Evolutionary conservation across 2,797 vertebrate genomes (phyloP).

Genomic region (Fundulus diaphanus): DNA sequence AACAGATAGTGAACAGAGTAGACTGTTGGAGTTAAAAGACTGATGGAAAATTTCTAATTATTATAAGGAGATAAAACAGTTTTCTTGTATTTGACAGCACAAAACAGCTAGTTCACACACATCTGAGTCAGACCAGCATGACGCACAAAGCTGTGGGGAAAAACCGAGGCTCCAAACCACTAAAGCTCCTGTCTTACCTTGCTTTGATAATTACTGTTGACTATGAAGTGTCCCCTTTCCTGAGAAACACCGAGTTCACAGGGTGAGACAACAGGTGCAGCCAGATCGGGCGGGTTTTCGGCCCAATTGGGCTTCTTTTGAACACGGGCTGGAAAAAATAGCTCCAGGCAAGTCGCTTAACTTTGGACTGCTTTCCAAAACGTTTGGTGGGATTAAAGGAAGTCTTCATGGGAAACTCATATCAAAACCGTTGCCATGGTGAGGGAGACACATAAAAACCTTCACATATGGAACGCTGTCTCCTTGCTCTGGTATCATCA

Average conservation of each 20-base stretch:
- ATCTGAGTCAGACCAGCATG: neutral
- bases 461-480: too few relatives aligned
- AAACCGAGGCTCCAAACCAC: neutral
- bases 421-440: too few relatives aligned
- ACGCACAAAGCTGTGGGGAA: neutral
- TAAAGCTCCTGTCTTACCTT: conserved; percentile 1
- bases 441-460: too few relatives aligned
- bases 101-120: neutral
- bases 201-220: neutral
- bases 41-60: neutral
- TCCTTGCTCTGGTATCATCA: too few relatives aligned
- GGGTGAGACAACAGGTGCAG: neutral
- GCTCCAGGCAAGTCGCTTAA: too few relatives aligned
- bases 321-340: too few relatives aligned
- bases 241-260: neutral
- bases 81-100: neutral
- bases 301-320: too few relatives aligned
- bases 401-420: too few relatives aligned
- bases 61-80: neutral
- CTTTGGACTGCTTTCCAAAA: too few relatives aligned
- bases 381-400: too few relatives aligned
- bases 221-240: neutral
- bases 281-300: too few relatives aligned
- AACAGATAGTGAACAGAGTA: neutral
- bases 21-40: neutral